These are phyloP conservation scores for Reticulitermes lucifugus DNA, from an alignment of 2,888 invertebrate species.

Conservation along the genomic window DNA sequence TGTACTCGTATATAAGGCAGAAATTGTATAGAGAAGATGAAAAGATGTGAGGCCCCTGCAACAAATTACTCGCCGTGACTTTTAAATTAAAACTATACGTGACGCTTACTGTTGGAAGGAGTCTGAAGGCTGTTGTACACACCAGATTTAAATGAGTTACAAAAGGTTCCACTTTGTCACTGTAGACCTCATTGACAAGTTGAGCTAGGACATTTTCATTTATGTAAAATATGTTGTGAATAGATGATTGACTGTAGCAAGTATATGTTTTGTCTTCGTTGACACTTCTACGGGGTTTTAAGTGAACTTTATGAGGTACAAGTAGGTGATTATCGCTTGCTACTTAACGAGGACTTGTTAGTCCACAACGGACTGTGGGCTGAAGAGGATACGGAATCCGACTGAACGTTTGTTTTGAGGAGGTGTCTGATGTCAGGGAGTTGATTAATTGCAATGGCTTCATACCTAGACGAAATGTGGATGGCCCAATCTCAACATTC, in stretches of 20 bases:
- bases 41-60: not conserved
- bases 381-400: not conserved
- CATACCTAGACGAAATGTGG: not conserved
- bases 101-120: not conserved
- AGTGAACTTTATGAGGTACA: not conserved
- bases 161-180: not conserved
- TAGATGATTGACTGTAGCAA: not conserved
- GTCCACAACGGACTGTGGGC: not conserved
- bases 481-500: too few relatives aligned
- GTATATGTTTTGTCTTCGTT: not conserved
- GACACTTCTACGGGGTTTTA: not conserved
- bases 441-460: not conserved
- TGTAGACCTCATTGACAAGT: constrained; percentile 4
- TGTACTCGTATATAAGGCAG: not conserved
- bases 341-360: not conserved
- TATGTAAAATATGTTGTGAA: not conserved
- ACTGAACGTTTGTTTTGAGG: not conserved
- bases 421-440: not conserved
- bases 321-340: not conserved
- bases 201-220: not conserved
- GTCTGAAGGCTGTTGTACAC: not conserved
- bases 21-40: not conserved
- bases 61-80: constrained; percentile 24
- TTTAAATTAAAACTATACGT: constrained; percentile 19
- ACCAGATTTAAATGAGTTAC: not conserved